A percentile compares a stretch with the other conserved stretches of the same genome.
These are phyloP conservation scores for Porites evermanni DNA, from an alignment of 92 coral and sea anemone genomes.

Conservation along the genomic window DNA sequence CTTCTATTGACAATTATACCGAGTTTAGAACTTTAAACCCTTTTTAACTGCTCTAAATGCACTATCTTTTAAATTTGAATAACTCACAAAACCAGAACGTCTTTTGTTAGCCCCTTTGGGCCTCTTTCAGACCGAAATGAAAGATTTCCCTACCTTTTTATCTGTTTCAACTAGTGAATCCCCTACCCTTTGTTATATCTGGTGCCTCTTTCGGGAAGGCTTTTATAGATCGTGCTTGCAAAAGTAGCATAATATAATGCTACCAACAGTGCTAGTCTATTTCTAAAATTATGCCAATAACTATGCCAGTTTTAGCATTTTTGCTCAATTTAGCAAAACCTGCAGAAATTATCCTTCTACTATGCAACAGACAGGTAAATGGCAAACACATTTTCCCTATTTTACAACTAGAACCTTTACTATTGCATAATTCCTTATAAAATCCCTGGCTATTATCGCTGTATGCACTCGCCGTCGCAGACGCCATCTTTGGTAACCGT, in stretches of 20 bases:
- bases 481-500: slow-evolving; percentile 9
- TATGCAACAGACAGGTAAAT: not conserved
- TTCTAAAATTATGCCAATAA: not conserved
- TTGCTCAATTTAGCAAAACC: slow-evolving; percentile 1
- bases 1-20: not conserved
- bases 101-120: not conserved
- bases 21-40: slow-evolving; percentile 5
- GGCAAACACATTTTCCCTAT: not conserved
- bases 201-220: not conserved
- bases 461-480: slow-evolving; percentile 2
- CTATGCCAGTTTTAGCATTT: slow-evolving; percentile 5
- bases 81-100: not conserved
- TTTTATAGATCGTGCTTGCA: not conserved
- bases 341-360: slow-evolving; percentile 1
- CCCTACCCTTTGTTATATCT: not conserved
- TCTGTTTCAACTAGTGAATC: not conserved
- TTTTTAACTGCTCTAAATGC: not conserved
- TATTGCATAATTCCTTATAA: slow-evolving; percentile 2
- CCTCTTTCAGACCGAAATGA: not conserved
- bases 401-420: slow-evolving; percentile 4
- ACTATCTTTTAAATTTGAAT: too few species aligned
- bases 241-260: not conserved
- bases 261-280: not conserved
- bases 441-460: slow-evolving; percentile 8
- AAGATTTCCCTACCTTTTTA: not conserved